Conservation (phyloP, 1,140 invertebrate genomes). For the Micrasema minimum region DNA sequence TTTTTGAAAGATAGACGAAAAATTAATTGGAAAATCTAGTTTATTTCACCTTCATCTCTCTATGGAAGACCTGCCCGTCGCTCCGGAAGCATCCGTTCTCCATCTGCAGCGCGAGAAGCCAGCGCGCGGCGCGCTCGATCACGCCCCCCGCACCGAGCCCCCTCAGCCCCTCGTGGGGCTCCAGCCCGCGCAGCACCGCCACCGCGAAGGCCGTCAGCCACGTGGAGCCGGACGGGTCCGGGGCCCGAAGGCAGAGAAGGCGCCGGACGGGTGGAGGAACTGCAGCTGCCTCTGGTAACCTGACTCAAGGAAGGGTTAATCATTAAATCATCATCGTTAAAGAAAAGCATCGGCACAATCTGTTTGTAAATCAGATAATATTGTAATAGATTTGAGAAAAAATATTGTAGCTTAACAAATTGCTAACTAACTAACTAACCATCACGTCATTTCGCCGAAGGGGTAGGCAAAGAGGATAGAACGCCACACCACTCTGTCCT, state of each 20-base stretch:
- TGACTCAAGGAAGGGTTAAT: too few species aligned
- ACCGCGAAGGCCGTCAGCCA: slow-evolving; percentile 89
- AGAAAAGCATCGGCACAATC: too few species aligned
- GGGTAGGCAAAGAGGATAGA: too few species aligned
- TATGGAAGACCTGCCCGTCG: slow-evolving; percentile 80
- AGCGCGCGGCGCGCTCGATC: slow-evolving; percentile 70
- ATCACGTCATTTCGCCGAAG: too few species aligned
- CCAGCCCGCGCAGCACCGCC: slow-evolving; percentile 68
- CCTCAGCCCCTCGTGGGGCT: slow-evolving; percentile 9
- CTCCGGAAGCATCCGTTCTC: slow-evolving; percentile 83
- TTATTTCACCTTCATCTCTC: slow-evolving; percentile 81
- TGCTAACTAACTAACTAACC: too few species aligned
- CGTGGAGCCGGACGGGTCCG: slow-evolving; percentile 75
- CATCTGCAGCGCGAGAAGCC: slow-evolving; percentile 77
- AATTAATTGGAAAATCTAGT: too few species aligned
- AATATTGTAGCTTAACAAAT: too few species aligned
- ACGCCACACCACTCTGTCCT: too few species aligned
- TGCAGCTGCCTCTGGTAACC: slow-evolving; percentile 82
- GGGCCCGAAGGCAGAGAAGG: slow-evolving; percentile 83
- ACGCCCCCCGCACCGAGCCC: slow-evolving; percentile 68
- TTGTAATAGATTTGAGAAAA: too few species aligned
- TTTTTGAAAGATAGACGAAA: too few species aligned
- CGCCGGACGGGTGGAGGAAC: slow-evolving; percentile 75
- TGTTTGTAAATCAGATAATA: too few species aligned
- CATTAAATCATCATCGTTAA: too few species aligned